phyloP scores from a whole-genome alignment of 2,797 vertebrate genomes.

The Molothrus ater region DNA sequence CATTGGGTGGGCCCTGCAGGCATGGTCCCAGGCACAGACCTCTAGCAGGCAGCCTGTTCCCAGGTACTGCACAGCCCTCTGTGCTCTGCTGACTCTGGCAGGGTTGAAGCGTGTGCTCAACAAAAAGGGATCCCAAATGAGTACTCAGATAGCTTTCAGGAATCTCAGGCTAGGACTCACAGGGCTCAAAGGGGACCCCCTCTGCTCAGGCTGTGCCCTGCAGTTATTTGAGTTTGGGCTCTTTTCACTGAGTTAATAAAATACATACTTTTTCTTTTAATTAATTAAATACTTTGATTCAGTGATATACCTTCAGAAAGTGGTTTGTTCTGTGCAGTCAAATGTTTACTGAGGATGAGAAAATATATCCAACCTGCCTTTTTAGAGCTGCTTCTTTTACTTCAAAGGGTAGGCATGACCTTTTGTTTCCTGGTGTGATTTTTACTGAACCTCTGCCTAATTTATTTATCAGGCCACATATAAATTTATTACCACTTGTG shows the following conservation, averaged over 20 bases:
- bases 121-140: not conserved
- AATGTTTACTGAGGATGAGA: not conserved
- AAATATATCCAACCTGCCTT: not conserved
- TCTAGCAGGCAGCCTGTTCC: fast-evolving
- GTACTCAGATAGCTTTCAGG: not conserved
- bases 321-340: not conserved
- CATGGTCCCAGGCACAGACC: not conserved
- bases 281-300: not conserved
- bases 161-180: not conserved
- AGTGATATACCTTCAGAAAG: not conserved
- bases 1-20: not conserved
- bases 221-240: not conserved
- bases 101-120: not conserved
- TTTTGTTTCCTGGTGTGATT: slow-evolving; percentile 11
- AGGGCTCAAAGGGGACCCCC: not conserved
- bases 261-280: not conserved
- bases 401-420: not conserved
- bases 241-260: not conserved
- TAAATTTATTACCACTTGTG: not conserved
- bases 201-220: not conserved
- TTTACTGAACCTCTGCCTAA: slow-evolving; percentile 24
- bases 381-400: slow-evolving; percentile 1
- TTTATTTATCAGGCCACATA: slow-evolving; percentile 9
- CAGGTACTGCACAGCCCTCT: too few species aligned
- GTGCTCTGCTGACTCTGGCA: fast-evolving